phyloP scores from a whole-genome alignment of 2,113 vertebrate species.

The Glareola pratincola region DNA sequence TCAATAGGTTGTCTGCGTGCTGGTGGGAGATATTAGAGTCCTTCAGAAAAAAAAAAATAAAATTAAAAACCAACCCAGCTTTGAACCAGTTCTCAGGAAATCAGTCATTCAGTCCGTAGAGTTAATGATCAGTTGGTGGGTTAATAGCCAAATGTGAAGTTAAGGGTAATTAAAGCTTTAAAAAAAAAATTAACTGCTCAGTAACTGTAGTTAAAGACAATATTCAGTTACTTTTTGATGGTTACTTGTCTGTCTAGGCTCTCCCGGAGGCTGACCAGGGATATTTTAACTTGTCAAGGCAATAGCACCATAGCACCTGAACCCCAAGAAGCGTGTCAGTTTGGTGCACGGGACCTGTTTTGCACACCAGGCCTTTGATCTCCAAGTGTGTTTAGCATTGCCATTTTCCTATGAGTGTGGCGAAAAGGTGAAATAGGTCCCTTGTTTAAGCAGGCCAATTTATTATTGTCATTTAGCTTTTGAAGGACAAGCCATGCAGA shows the following conservation, averaged over 20 bases:
- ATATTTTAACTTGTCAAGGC: constrained; percentile 6
- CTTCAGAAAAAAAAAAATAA: not conserved
- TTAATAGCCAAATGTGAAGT: constrained; percentile 34
- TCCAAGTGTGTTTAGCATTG: not conserved
- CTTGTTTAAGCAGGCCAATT: not conserved
- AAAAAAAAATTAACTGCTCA: not conserved
- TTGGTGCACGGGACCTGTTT: not conserved
- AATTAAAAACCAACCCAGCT: not conserved
- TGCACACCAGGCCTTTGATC: constrained; percentile 22
- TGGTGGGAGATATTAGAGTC: constrained; percentile 29
- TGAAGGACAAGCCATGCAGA: constrained; percentile 4
- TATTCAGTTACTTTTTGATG: not conserved
- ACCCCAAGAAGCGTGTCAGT: not conserved
- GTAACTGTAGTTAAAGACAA: not conserved
- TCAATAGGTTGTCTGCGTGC: constrained; percentile 10
- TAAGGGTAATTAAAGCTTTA: constrained; percentile 25
- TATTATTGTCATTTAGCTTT: not conserved
- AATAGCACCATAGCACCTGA: not conserved
- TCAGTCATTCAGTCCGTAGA: not conserved
- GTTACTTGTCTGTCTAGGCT: not conserved
- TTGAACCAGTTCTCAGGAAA: not conserved
- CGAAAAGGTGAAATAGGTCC: not conserved
- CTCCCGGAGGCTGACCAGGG: not conserved
- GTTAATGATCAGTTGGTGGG: constrained; percentile 19
- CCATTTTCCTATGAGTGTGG: not conserved